phyloP scores from a whole-genome alignment of 2,797 vertebrate species.

The Coluber constrictor region DNA sequence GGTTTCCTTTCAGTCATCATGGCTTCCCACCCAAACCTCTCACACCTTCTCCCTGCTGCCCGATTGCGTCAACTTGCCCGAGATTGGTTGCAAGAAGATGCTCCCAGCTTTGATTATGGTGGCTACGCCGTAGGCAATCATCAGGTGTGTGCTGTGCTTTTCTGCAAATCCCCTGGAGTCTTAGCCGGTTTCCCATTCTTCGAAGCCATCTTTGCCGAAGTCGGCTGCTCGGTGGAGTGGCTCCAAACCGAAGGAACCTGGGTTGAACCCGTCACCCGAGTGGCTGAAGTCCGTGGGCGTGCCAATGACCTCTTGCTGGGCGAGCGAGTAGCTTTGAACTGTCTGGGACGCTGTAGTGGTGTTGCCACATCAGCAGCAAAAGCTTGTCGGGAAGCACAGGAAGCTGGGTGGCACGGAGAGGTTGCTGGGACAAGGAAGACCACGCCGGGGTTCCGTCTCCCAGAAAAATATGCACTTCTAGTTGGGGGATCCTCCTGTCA shows the following conservation, averaged over 20 bases:
- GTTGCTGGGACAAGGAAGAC: slow-evolving; percentile 85
- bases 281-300: slow-evolving; percentile 74
- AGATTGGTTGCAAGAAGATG: slow-evolving; percentile 82
- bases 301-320: slow-evolving; percentile 78
- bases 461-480: slow-evolving; percentile 83
- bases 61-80: slow-evolving; percentile 69
- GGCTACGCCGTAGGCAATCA: slow-evolving; percentile 73
- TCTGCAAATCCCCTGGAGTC: slow-evolving; percentile 78
- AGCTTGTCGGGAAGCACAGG: slow-evolving; percentile 58
- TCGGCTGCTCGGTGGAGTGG: slow-evolving; percentile 81
- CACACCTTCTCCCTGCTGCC: slow-evolving; percentile 67
- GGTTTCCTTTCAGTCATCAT: slow-evolving; percentile 2
- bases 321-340: slow-evolving; percentile 81
- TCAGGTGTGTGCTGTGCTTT: slow-evolving; percentile 67
- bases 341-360: slow-evolving; percentile 80
- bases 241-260: slow-evolving; percentile 64
- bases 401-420: slow-evolving; percentile 71
- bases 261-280: slow-evolving; percentile 66
- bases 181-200: slow-evolving; percentile 83
- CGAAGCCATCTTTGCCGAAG: slow-evolving; percentile 76
- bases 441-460: slow-evolving; percentile 83
- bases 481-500: slow-evolving; percentile 78
- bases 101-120: slow-evolving; percentile 74
- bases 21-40: slow-evolving; percentile 30
- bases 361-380: slow-evolving; percentile 73